phyloP scores from a whole-genome alignment of 2,888 invertebrate genomes.

The Iselma pallidipennis region DNA sequence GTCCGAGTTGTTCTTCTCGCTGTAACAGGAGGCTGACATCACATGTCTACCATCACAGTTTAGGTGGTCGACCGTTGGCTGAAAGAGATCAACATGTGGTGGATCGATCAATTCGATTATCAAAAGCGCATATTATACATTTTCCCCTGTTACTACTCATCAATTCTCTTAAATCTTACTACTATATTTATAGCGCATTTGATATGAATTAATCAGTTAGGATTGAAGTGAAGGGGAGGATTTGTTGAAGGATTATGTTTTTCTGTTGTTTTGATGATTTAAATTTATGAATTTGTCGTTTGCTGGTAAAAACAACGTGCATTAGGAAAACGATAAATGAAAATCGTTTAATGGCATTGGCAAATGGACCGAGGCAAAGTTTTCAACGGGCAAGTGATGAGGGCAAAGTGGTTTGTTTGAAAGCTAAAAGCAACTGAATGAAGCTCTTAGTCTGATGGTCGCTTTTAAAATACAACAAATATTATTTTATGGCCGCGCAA shows the following conservation, averaged over 20 bases:
- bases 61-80: constrained; percentile 56
- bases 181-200: background rate
- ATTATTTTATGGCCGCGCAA: constrained; percentile 39
- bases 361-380: constrained; percentile 49
- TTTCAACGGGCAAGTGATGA: constrained; percentile 31
- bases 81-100: constrained; percentile 49
- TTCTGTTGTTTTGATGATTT: background rate
- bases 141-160: background rate
- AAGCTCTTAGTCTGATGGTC: constrained; percentile 46
- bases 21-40: constrained; percentile 55
- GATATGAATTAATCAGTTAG: background rate
- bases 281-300: background rate
- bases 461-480: constrained; percentile 42
- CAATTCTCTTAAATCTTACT: background rate
- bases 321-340: constrained; percentile 32
- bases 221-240: background rate
- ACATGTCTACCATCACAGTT: constrained; percentile 46
- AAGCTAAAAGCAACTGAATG: constrained; percentile 50
- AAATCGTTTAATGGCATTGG: constrained; percentile 49
- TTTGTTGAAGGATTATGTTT: background rate
- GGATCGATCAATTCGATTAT: constrained; percentile 27
- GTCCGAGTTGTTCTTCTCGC: constrained; percentile 52
- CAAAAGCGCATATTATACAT: constrained; percentile 13
- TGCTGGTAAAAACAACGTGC: constrained; percentile 39
- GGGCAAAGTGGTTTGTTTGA: constrained; percentile 48